phyloP scores from a whole-genome alignment of 2,113 vertebrate species.

The Phalacrocorax pelagicus region DNA sequence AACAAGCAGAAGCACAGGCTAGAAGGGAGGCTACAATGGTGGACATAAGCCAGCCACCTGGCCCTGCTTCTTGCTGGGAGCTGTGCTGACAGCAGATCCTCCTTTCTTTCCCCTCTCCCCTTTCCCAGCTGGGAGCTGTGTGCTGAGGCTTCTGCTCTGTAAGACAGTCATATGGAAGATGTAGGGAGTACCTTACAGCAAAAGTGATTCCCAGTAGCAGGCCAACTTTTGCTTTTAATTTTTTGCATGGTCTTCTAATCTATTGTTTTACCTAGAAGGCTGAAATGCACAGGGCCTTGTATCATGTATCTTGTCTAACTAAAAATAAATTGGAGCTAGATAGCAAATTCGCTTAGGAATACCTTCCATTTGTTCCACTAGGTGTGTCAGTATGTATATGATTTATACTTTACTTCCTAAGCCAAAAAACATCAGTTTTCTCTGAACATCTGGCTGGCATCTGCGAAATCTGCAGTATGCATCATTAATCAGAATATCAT shows the following conservation, averaged over 20 bases:
- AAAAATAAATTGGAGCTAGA: slow-evolving; percentile 18
- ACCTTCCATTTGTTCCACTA: slow-evolving; percentile 64
- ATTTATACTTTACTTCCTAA: slow-evolving; percentile 58
- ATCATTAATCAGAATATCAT: slow-evolving; percentile 69
- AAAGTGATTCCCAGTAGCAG: neutral
- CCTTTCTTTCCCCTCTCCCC: neutral
- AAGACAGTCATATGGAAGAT: neutral
- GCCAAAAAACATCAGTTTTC: slow-evolving; percentile 48
- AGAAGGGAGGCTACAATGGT: neutral
- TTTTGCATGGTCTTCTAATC: neutral
- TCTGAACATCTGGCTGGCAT: slow-evolving; percentile 71
- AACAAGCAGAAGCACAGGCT: neutral
- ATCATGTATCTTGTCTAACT: neutral
- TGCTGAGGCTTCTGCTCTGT: neutral
- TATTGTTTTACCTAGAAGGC: neutral
- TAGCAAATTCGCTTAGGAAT: neutral
- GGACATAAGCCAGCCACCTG: neutral
- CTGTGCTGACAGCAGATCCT: neutral
- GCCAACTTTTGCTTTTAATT: neutral
- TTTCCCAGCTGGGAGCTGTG: neutral
- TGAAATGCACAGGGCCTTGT: neutral
- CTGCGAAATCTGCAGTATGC: slow-evolving; percentile 43
- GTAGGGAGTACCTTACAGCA: neutral
- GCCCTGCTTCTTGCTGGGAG: neutral
- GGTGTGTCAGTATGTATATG: slow-evolving; percentile 22